Evolutionary conservation across 2,113 vertebrate species (phyloP).

Genomic region (Burhinus oedicnemus): DNA sequence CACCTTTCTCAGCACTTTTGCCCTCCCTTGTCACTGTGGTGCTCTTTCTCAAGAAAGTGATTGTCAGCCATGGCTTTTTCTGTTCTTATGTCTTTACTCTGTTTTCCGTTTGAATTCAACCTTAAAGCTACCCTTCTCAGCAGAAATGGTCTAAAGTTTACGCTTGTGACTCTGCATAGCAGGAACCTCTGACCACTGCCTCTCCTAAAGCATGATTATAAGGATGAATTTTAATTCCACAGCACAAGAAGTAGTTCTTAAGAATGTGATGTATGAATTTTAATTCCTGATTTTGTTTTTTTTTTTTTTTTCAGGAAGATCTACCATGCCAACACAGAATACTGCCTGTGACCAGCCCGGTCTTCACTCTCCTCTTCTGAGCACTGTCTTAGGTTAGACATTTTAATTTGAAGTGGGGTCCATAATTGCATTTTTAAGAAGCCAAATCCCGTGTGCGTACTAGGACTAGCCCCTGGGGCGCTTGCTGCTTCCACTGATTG

Average conservation of each 20-base stretch:
- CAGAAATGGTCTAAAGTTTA: neutral
- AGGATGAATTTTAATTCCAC: neutral
- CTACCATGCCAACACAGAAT: neutral
- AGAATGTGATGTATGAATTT: neutral
- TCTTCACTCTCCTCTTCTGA: neutral
- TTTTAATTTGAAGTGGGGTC: neutral
- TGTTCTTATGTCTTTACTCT: neutral
- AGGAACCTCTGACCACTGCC: neutral
- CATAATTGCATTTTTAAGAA: neutral
- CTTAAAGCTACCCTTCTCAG: neutral
- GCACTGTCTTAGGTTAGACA: neutral
- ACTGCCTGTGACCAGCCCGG: neutral
- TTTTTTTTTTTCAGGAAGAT: neutral
- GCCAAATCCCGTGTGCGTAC: neutral
- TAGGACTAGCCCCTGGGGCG: no score
- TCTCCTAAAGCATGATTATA: neutral
- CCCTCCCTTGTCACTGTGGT: slow-evolving; percentile 22
- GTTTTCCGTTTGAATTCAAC: neutral
- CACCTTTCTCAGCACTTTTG: slow-evolving; percentile 39
- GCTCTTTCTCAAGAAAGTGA: slow-evolving; percentile 4
- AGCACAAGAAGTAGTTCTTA: neutral
- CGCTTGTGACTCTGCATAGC: neutral
- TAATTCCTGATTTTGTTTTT: neutral
- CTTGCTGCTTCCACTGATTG: neutral
- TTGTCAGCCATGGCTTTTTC: slow-evolving; percentile 1